Base-by-base conservation (phyloP, 2,888 invertebrate genomes). In the Xylophagus ater region DNA sequence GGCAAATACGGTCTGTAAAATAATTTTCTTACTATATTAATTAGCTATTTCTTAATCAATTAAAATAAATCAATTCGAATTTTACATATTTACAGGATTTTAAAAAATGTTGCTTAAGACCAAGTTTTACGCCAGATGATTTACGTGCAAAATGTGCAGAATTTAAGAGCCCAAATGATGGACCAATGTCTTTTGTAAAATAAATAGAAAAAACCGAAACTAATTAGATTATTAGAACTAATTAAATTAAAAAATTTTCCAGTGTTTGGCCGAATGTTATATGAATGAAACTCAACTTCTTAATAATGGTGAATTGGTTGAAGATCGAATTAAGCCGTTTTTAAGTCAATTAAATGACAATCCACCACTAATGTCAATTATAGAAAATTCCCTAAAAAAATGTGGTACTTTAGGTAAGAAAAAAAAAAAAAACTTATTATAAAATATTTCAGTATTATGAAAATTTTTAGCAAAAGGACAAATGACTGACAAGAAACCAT, bases 181-280 rank as follows among this genome's bases (percentile, higher is more conserved):
- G n/a, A n/a, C n/a, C n/a, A n/a, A n/a, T n/a, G n/a, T n/a, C n/a
- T n/a, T n/a, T n/a, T n/a, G n/a, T n/a, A n/a, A n/a, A n/a, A n/a
- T n/a, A n/a, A n/a, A n/a, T n/a, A n/a, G n/a, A n/a, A n/a, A n/a
- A n/a, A n/a, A n/a, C n/a, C n/a, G n/a, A n/a, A n/a, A n/a, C n/a
- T n/a, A n/a, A n/a, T n/a, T n/a, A n/a, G n/a, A n/a, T n/a, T n/a
- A n/a, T n/a, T n/a, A n/a, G n/a, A n/a, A n/a, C n/a, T n/a, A n/a
- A n/a, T n/a, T n/a, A n/a, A n/a, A n/a, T n/a, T n/a, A n/a, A n/a
- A n/a, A n/a, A n/a, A n/a, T n/a, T 28, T 28, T 28, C 12, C 19
- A 37, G 37, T 37, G 37, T 17, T 31, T 37, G 4, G 30, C 29
- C n/a, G 37, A 37, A 23, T 37, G 37, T 13, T 4, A 31, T 7